Percentiles rank a stretch among this genome's conserved stretches.
phyloP scores from a whole-genome alignment of 2,888 invertebrate genomes.

The Bruchidius siliquastri region DNA sequence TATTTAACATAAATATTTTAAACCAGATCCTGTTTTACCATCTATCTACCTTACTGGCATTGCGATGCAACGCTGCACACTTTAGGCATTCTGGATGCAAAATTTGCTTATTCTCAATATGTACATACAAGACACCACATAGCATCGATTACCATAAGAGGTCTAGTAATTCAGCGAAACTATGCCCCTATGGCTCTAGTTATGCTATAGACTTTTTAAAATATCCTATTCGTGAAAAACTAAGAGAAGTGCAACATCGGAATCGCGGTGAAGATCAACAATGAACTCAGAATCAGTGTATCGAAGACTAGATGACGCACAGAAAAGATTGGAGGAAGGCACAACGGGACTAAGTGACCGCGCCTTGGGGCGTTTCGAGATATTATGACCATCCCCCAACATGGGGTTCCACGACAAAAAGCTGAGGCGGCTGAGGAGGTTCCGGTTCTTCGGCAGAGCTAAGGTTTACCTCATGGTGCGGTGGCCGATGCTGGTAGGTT shows the following conservation, averaged over 20 bases:
- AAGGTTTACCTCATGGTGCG: constrained; percentile 58
- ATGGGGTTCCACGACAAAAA: constrained; percentile 54
- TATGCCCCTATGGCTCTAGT: too few relatives aligned
- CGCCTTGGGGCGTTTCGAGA: neutral
- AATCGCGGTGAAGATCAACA: neutral
- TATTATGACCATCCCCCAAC: neutral
- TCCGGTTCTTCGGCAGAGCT: constrained; percentile 57
- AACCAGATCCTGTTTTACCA: too few relatives aligned
- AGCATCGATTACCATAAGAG: too few relatives aligned
- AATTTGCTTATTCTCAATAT: too few relatives aligned
- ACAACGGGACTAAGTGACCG: neutral
- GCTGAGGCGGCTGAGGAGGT: constrained; percentile 52
- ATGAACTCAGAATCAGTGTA: neutral
- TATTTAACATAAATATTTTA: too few relatives aligned
- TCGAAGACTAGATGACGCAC: neutral
- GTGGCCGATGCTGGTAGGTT: constrained; percentile 56
- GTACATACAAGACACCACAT: too few relatives aligned
- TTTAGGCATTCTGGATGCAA: too few relatives aligned
- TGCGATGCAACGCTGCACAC: too few relatives aligned
- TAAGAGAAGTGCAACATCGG: neutral
- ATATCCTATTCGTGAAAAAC: neutral
- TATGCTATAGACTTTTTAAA: neutral
- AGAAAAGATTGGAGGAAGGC: neutral
- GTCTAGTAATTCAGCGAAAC: too few relatives aligned
- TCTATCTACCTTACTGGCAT: too few relatives aligned